Conservation (phyloP, 1,140 invertebrate species). For the Campodea augens region DNA sequence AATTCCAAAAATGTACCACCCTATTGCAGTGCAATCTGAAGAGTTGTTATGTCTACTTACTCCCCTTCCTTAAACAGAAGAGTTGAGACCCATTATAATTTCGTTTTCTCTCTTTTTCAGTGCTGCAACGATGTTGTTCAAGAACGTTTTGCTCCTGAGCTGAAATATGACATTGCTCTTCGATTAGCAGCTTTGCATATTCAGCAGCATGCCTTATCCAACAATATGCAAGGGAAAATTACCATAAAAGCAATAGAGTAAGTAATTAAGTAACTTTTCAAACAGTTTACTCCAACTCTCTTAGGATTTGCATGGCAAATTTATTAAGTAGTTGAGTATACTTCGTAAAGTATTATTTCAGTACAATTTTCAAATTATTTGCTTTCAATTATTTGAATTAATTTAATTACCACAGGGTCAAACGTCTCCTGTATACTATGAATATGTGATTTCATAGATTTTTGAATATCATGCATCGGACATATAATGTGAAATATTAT, state of each 20-base stretch:
- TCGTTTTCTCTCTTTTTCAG: slow-evolving; percentile 27
- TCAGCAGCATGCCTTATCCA: slow-evolving; percentile 65
- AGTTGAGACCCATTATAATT: too few relatives aligned
- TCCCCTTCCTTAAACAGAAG: too few relatives aligned
- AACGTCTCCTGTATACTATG: too few relatives aligned
- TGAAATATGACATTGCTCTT: slow-evolving; percentile 69
- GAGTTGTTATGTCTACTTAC: too few relatives aligned
- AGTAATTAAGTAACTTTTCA: slow-evolving; percentile 26
- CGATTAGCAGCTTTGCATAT: slow-evolving; percentile 71
- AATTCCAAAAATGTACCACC: too few relatives aligned
- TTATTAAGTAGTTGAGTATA: not conserved
- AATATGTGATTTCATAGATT: too few relatives aligned
- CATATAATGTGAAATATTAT: too few relatives aligned
- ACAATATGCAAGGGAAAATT: slow-evolving; percentile 54
- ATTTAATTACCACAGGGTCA: too few relatives aligned
- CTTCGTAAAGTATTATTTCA: not conserved
- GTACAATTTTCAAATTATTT: slow-evolving; percentile 1
- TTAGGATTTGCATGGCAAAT: not conserved
- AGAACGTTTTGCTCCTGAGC: slow-evolving; percentile 70
- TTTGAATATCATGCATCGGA: too few relatives aligned
- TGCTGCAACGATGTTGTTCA: slow-evolving; percentile 85
- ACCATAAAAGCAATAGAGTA: slow-evolving; percentile 73
- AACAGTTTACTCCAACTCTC: not conserved
- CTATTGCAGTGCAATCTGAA: too few relatives aligned
- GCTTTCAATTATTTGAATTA: slow-evolving; percentile 3